These are phyloP conservation scores for Drosophila subpulchrella DNA, from an alignment of 1,140 invertebrate genomes.

Conservation along the genomic window DNA sequence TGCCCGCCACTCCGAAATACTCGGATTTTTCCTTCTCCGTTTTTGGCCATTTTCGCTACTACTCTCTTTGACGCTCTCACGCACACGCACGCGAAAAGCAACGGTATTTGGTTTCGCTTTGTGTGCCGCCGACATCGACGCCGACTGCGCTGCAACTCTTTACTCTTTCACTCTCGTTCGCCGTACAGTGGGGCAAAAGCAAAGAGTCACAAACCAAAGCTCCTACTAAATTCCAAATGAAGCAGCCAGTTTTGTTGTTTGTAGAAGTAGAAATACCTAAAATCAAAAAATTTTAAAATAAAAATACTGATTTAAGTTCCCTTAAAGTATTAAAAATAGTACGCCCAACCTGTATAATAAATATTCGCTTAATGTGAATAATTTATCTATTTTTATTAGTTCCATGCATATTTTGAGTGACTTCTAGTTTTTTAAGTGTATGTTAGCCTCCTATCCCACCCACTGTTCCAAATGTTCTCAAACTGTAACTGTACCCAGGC, in stretches of 20 bases:
- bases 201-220: too few species aligned
- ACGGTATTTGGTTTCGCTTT: conserved; percentile 52
- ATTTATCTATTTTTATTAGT: too few species aligned
- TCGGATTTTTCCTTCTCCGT: conserved; percentile 5
- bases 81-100: conserved; percentile 36
- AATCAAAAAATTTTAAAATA: too few species aligned
- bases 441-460: neutral
- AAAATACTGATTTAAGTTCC: too few species aligned
- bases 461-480: neutral
- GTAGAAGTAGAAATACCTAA: too few species aligned
- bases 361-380: too few species aligned
- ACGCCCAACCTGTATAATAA: too few species aligned
- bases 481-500: neutral
- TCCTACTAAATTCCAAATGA: too few species aligned
- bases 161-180: conserved; percentile 23
- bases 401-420: too few species aligned
- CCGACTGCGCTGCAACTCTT: conserved; percentile 14
- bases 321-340: too few species aligned
- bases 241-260: too few species aligned
- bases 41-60: conserved; percentile 7
- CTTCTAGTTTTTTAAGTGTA: too few species aligned
- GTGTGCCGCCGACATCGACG: conserved; percentile 34
- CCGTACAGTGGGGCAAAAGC: neutral
- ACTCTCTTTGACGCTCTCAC: neutral
- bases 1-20: conserved; percentile 15